phyloP scores from a whole-genome alignment of 2,113 vertebrate species.

The Pteronura brasiliensis region DNA sequence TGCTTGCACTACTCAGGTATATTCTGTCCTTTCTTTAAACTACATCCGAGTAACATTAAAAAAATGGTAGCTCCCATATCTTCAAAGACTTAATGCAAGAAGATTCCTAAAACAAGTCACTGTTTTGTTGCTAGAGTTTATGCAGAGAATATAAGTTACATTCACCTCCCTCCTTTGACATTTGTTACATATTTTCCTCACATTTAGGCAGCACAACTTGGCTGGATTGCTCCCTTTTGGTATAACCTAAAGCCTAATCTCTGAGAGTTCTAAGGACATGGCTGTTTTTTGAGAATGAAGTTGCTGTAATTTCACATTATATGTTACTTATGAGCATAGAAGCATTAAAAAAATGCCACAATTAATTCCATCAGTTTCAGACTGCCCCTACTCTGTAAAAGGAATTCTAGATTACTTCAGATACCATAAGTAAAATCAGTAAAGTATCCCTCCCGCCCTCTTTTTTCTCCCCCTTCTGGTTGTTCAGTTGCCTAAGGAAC shows the following conservation, averaged over 20 bases:
- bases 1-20: background rate
- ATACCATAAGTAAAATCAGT: background rate
- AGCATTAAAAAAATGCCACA: background rate
- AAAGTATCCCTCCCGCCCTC: background rate
- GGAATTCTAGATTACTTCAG: background rate
- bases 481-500: background rate
- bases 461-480: background rate
- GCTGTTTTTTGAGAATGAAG: background rate
- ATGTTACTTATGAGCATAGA: background rate
- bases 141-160: background rate
- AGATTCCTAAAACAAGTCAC: background rate
- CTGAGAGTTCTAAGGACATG: background rate
- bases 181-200: background rate
- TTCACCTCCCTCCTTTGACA: background rate
- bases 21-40: background rate
- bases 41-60: background rate
- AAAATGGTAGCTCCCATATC: background rate
- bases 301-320: background rate
- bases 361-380: background rate
- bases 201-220: background rate
- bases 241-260: background rate
- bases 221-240: background rate
- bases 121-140: background rate
- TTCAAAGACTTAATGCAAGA: background rate
- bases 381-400: background rate